Evolutionary conservation across 2,797 vertebrate genomes (phyloP), one percentile per base, ranked within the genome.

Genomic region (Pangasius krempfi): DNA sequence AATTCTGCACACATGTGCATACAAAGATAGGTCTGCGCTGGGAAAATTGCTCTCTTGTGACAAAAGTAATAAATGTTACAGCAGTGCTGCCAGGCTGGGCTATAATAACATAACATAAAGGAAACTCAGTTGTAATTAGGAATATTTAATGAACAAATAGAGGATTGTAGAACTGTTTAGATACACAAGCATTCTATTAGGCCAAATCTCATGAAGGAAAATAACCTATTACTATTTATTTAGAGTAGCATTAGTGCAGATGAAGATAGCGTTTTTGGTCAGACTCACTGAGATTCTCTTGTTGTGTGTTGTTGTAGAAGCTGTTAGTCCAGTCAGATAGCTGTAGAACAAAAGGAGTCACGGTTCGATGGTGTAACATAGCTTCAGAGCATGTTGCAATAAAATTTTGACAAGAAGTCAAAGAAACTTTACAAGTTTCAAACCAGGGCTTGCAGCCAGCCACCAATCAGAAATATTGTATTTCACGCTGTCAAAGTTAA

Each of bases 391-490:
- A 52, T 86, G 68, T 87, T 87, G 52, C 68, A 84, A 84, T 50
- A 56, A 86, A 66, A 66, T 85, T 75, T 40, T 75, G 88, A 62
- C 75, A 81, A 56, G 52, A 89, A 44, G 76, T 54, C 81, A 84
- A 89, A 85, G 54, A 80, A 75, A 37, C 76, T 60, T 87, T 81
- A 89, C 9, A 58, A 50, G 88, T 30, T 85, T 78, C 47, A 52
- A 79, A 84, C 22, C 22, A 54, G 54, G 54, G 85, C 58, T 64
- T 84, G 87, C 88, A 86, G 88, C 85, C 87, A 92, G 89, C 88
- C 86, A 88, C 30, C 87, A 75, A 80, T 91, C 88, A 90, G 60
- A 88, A 89, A 86, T 91, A 85, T 85, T 87, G 88, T 89, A 88
- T 88, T 87, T 89, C 87, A 87, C 79, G 84, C 86, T 87, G 90